Percentiles rank a stretch among this genome's conserved stretches.
These are phyloP conservation scores for Ips typographus DNA, from an alignment of 1,140 invertebrate genomes.

Conservation along the genomic window DNA sequence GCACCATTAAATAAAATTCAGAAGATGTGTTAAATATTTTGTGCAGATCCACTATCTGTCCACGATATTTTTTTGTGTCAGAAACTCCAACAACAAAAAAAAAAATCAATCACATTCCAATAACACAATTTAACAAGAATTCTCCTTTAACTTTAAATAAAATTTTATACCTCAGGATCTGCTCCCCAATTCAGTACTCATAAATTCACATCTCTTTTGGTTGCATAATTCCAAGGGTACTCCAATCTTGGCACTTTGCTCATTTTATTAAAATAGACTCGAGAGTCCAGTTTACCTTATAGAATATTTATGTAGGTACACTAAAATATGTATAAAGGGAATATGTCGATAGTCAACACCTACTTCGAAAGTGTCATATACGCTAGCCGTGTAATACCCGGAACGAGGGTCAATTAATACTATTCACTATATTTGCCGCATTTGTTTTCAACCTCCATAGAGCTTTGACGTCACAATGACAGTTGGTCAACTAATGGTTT, in stretches of 20 bases:
- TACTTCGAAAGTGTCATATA: conserved; percentile 2
- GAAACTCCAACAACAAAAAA: no score
- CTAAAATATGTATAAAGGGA: conserved; percentile 1
- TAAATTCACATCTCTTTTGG: no score
- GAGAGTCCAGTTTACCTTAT: neutral
- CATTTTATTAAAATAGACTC: conserved; percentile 1
- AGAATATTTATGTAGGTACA: neutral
- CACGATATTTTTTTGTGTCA: no score
- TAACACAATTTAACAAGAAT: no score
- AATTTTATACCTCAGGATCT: no score
- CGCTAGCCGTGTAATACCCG: conserved; percentile 13
- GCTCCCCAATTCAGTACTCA: no score
- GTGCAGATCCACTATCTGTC: no score
- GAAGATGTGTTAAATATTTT: neutral
- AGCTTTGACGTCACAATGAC: no score
- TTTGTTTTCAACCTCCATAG: no score
- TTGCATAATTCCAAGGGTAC: neutral
- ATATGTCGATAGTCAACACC: neutral
- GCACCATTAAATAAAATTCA: conserved; percentile 27
- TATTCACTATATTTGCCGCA: neutral
- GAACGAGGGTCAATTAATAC: conserved; percentile 12
- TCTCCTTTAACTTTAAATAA: no score
- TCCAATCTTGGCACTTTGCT: conserved; percentile 5
- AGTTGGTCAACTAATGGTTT: no score
- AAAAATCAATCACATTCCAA: no score